Evolutionary conservation across 2,113 vertebrate species (phyloP), one percentile per base, ranked within the genome.

Genomic region (Pseudopodoces humilis): DNA sequence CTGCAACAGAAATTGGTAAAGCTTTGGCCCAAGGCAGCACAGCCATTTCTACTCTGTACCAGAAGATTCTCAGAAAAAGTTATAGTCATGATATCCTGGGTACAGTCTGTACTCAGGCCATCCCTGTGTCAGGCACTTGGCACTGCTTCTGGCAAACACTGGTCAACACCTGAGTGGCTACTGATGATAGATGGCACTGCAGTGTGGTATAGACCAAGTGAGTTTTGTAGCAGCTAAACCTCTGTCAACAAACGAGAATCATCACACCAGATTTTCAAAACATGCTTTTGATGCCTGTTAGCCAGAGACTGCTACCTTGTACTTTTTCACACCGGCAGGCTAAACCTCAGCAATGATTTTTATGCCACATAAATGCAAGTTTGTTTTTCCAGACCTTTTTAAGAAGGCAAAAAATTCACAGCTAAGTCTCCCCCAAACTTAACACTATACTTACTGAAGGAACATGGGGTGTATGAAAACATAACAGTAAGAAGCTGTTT

Each of bases 401-500:
- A 96, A 94, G 76, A 88, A 90, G 62, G 69, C 41, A 95, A 60
- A 60, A 74, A 81, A 92, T 95, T 96, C 17, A 5, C 80, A 92
- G 77, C 81, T 91, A 95, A 94, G 56, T 95, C 72, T 88, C 70
- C 56, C 69, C 55, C 76, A 94, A 90, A 96, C 82, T 96, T 96
- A 96, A 90, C 95, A 91, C 92, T 83, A 41, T 95, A 92, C 74
- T 91, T 96, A 77, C 77, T 95, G 81, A 94, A 94, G 87, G 71
- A 96, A 91, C 72, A 87, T 19, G n/a, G 76, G 58, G 83, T 64
- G 77, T 55, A 88, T 92, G 88, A 92, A 97, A 89, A 82, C 81
- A 72, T 90, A 96, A 97, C 75, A 93, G 95, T 95, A 95, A 95
- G 97, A 97, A 97, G 92, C 97, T 97, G 97, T 96, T 98, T 97